Percentiles rank a stretch among this genome's conserved stretches.
Conservation (phyloP, 2,113 vertebrate genomes). For the Gallinago media region DNA sequence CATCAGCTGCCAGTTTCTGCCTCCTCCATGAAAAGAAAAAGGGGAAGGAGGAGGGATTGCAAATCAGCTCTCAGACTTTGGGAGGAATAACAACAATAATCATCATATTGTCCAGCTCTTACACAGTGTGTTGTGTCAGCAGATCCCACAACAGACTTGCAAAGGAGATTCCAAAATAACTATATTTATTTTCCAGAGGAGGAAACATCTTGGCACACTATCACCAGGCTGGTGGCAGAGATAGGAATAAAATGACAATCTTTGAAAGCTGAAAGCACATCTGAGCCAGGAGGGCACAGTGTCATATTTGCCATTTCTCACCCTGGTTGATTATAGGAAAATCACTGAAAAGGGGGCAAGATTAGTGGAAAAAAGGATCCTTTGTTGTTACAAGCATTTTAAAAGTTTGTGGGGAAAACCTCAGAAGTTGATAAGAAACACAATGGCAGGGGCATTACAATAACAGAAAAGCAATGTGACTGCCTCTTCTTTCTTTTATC, state of each 20-base stretch:
- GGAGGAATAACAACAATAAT: not conserved
- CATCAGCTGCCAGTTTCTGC: conserved; percentile 25
- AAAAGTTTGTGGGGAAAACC: not conserved
- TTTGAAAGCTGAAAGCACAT: not conserved
- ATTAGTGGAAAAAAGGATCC: not conserved
- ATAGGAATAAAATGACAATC: not conserved
- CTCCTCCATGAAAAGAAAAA: conserved; percentile 26
- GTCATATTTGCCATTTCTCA: not conserved
- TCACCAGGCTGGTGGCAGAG: conserved; percentile 6
- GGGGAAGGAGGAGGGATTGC: not conserved
- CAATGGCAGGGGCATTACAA: not conserved
- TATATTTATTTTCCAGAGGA: conserved; percentile 7
- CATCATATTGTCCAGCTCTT: not conserved
- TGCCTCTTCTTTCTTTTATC: not conserved
- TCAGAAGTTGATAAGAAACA: not conserved
- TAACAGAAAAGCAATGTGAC: not conserved
- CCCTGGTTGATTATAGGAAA: not conserved
- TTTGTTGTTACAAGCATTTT: not conserved
- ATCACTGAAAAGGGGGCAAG: not conserved
- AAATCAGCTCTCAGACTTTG: not conserved
- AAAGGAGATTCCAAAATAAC: conserved; percentile 5
- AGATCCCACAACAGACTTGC: not conserved
- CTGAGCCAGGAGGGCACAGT: not conserved
- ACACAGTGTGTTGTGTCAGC: not conserved
- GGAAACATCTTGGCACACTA: not conserved